Evolutionary conservation across 2,888 invertebrate species (phyloP).

Genomic region (Hypena proboscidalis): DNA sequence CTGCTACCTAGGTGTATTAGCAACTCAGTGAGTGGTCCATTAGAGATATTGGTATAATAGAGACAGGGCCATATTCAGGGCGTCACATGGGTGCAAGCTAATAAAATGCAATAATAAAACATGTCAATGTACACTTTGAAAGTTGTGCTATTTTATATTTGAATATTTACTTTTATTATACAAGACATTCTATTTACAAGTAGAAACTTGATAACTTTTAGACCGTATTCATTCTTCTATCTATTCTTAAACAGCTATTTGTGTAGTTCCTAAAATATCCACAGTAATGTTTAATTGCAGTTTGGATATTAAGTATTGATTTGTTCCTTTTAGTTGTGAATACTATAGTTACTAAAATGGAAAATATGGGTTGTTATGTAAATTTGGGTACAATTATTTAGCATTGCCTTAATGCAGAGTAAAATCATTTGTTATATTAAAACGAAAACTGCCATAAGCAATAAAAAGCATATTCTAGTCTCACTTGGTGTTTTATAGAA

Average conservation of each 20-base stretch:
- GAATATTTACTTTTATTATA: constrained; percentile 15
- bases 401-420: background rate
- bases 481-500: constrained; percentile 21
- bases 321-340: constrained; percentile 29
- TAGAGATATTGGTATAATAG: background rate
- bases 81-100: constrained; percentile 9
- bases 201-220: constrained; percentile 3
- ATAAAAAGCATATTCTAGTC: constrained; percentile 1
- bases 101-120: constrained; percentile 13
- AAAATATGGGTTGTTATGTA: background rate
- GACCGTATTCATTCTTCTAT: background rate
- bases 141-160: constrained; percentile 14
- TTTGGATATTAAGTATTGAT: constrained; percentile 26
- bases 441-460: constrained; percentile 5
- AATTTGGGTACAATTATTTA: background rate
- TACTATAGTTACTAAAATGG: constrained; percentile 3
- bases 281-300: constrained; percentile 17
- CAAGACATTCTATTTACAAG: constrained; percentile 6
- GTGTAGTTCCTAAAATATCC: constrained; percentile 23
- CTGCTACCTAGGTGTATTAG: too few relatives aligned
- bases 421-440: background rate
- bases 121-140: constrained; percentile 1
- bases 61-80: constrained; percentile 32
- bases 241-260: constrained; percentile 14
- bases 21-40: too few relatives aligned